Base-by-base conservation (phyloP, 2,797 vertebrate species). In the Anomalospiza imberbis region DNA sequence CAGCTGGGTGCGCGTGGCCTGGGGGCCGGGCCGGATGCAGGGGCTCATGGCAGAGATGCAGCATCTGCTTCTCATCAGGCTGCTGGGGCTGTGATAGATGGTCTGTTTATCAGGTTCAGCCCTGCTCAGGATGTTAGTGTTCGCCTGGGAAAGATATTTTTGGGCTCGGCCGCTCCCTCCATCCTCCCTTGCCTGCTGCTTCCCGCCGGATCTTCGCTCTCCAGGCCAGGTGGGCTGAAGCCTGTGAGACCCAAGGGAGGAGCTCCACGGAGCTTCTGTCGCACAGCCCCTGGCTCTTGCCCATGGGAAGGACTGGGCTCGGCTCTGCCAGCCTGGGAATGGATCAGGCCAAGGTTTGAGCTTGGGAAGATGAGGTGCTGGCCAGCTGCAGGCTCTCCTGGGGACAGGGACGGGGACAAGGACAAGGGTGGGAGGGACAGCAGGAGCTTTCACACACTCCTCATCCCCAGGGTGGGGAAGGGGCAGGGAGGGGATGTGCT, bases 101-200 rank as follows among this genome's bases (percentile, higher is more conserved):
- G 79, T 89, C 86, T 95, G 95, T 96, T 97, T 97, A 94, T 94
- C 93, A 68, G 17, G 32, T 78, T 38, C 70, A 15, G 94, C 97
- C 95, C 88, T 88, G 83, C 97, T 97, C 98, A 97, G 98, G 97
- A 98, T 98, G 97, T 98, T 95, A 91, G 85, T 87, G 94, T 94
- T 97, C 34, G 68, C 83, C 89, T 65, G 73, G 36, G 5, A 89
- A 93, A 72, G 86, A 76, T 75, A 16, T 85, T 95, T 94, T 92
- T 73, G 92, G 96, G 77, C 89, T 80, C 1, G 1, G 65, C 81
- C 0, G 7, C 74, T 95, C 71, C 89, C 70, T 94, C 91, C 82
- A 63, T 76, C 85, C 67, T 92, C 66, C 85, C 29, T 85, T 25
- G 40, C 74, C 95, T 96, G 82, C 91, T 77, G 86, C 91, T 93